Evolutionary conservation across 2,888 invertebrate genomes (phyloP), one percentile per base, ranked within the genome.

Genomic region (Physocephala rufipes): DNA sequence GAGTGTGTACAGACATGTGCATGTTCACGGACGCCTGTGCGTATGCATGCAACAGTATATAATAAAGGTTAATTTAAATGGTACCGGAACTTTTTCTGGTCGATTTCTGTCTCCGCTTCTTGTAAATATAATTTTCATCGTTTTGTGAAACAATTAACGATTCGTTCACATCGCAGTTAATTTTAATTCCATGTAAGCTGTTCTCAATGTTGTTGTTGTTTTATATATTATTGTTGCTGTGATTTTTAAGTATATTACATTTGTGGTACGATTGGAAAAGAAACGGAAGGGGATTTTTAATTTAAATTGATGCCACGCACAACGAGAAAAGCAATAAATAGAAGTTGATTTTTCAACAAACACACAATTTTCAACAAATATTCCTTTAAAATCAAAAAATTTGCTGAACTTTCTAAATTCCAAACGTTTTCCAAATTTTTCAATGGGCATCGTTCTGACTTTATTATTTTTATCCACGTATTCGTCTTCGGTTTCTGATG

Each of bases 51-150:
- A 36, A 30, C 28, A 24, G 30, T 30, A 7, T 55, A 79, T 78
- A 81, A 78, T 81, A 80, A 77, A 82, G 82, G 82, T 84, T n/a
- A 83, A 83, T 84, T 84, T 83, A 81, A 83, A 83, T 83, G 82
- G 83, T 84, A 82, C 78, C 84, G 82, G 84, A 83, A 82, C 80
- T 82, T 82, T 82, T 71, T 78, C 77, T 78, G 80, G 81, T 73
- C 79, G 75, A 76, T 76, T 78, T 75, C 77, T 79, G 82, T 79
- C 80, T 81, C 82, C 80, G 83, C 79, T 79, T 63, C 65, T 26
- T 55, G 47, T 59, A 36, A 9, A 36, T 36, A 61, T 68, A 30
- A 24, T 28, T 59, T 51, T 62, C 36, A 61, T 68, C 30, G 16
- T 28, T 59, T 51, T 49, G 21, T 21, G 15, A 21, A 43, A 58